Base-by-base conservation (phyloP, 2,113 vertebrate genomes). In the Taxidea taxus region DNA sequence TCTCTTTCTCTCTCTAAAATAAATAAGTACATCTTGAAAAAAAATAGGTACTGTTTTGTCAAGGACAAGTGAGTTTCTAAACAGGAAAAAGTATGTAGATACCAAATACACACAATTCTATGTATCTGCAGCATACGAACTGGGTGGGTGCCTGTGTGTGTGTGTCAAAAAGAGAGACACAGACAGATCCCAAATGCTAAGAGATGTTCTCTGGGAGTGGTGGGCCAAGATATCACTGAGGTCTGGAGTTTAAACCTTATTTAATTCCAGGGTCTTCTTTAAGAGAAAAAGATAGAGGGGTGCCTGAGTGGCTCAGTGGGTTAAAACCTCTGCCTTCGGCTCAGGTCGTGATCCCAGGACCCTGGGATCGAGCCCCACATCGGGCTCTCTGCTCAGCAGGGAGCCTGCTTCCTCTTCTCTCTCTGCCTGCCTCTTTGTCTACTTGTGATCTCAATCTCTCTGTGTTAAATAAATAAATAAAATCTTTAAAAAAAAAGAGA, bases 221-320 rank as follows among this genome's bases (percentile, higher is more conserved):
- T 47, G 3, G 5, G 6, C 15, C 34, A 29, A 14, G 27, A 21
- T n/a, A 31, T 21, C 74, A 72, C 29, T 42, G 39, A 66, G 16
- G 27, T 29, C 51, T 14, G 6, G 85, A 39, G 21, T 4, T 80
- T 84, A 66, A 11, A 34, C 7, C 2, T 68, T 84, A 78, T 11
- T 42, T 13, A 47, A 21, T 54, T 31, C 51, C 56, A 39, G 34
- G 25, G 54, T 1, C 25, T 93, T 31, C 31, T 80, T 90, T 81
- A 58, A 90, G 14, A 92, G 60, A 86, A 83, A 87, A 93, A 51
- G 13, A 47, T 44, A 58, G n/a, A n/a, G n/a, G n/a, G n/a, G n/a
- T n/a, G n/a, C n/a, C n/a, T n/a, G n/a, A n/a, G n/a, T n/a, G n/a
- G n/a, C n/a, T n/a, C n/a, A n/a, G n/a, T n/a, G n/a, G n/a, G n/a